Evolutionary conservation across 2,888 invertebrate species (phyloP).

Genomic region (Oligia latruncula): DNA sequence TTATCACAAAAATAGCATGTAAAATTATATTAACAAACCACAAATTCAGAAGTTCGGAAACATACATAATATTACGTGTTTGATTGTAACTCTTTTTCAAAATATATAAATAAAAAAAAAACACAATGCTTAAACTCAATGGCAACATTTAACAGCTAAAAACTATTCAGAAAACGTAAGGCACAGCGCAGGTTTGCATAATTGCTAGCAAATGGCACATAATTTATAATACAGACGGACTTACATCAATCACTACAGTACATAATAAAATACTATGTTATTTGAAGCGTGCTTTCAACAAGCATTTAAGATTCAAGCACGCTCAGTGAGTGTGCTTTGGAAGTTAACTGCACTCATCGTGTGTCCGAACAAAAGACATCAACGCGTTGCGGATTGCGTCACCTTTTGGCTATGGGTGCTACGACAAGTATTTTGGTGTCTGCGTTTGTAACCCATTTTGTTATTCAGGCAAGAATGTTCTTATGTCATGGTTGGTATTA

Average conservation of each 20-base stretch:
- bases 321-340: conserved; percentile 10
- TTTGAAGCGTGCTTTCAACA: conserved; percentile 34
- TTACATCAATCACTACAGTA: conserved; percentile 13
- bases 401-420: conserved; percentile 3
- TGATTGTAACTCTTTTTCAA: neutral
- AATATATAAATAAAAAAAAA: conserved; percentile 2
- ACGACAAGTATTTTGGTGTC: conserved; percentile 8
- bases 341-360: conserved; percentile 19
- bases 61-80: neutral
- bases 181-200: conserved; percentile 37
- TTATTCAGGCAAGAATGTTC: neutral
- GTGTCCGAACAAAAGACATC: conserved; percentile 71
- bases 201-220: conserved; percentile 29
- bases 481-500: neutral
- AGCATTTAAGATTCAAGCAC: conserved; percentile 20
- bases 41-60: too few species aligned
- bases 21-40: neutral
- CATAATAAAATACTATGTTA: conserved; percentile 23
- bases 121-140: conserved; percentile 13
- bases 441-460: conserved; percentile 11
- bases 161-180: conserved; percentile 39
- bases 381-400: conserved; percentile 65
- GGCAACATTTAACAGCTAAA: conserved; percentile 22
- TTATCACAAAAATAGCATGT: neutral
- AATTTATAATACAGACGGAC: neutral